A percentile compares a stretch with the other conserved stretches of the same genome.
phyloP scores from a whole-genome alignment of 2,888 invertebrate species.

The Phalera bucephala region DNA sequence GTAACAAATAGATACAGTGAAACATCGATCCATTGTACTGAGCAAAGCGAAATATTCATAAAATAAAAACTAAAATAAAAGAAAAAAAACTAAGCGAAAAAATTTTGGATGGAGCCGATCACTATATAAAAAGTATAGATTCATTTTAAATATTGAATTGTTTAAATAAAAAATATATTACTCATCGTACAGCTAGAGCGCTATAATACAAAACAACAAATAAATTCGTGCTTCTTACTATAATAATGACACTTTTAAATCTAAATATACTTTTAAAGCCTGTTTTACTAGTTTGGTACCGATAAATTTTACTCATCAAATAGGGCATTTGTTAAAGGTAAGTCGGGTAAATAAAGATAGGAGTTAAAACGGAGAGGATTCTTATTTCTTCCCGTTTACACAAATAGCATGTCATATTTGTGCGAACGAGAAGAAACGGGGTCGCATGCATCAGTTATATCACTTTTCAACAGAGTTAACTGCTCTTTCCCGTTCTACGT shows the following conservation, averaged over 20 bases:
- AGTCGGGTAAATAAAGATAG: no score
- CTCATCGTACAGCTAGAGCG: slow-evolving; percentile 61
- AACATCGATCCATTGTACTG: slow-evolving; percentile 59
- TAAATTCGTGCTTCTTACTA: slow-evolving; percentile 80
- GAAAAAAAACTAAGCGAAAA: slow-evolving; percentile 34
- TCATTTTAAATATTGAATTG: slow-evolving; percentile 40
- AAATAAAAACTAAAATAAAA: slow-evolving; percentile 31
- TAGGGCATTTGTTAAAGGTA: no score
- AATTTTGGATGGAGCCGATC: slow-evolving; percentile 65
- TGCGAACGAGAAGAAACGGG: no score
- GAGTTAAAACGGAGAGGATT: no score
- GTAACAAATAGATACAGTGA: slow-evolving; percentile 72
- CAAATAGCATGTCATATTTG: no score
- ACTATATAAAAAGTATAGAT: slow-evolving; percentile 35
- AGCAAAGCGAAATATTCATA: slow-evolving; percentile 55
- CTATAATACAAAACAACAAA: slow-evolving; percentile 78
- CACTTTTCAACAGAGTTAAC: no score
- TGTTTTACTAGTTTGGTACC: neutral
- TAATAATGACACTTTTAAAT: slow-evolving; percentile 69
- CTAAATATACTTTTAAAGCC: slow-evolving; percentile 15
- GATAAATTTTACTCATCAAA: neutral
- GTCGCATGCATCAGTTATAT: no score
- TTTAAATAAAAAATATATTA: slow-evolving; percentile 70
- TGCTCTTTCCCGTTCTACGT: no score
- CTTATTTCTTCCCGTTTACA: no score